Conservation (phyloP, 1,140 invertebrate species). For the Pogonomyrmex barbatus region DNA sequence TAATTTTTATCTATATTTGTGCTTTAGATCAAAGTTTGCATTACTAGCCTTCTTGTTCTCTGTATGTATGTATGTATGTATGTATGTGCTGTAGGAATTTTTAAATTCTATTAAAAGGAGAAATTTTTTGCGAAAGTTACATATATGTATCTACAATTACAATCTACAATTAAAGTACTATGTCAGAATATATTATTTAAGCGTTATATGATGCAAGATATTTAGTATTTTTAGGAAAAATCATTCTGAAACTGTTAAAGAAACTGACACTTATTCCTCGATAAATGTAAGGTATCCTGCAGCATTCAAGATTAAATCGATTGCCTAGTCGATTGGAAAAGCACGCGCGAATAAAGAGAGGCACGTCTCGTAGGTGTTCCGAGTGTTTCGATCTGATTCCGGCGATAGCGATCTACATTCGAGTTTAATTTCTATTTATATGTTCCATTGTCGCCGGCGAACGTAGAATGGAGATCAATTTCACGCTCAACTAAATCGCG, state of each 20-base stretch:
- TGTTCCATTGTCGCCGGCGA: constrained; percentile 40
- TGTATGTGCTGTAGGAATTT: neutral
- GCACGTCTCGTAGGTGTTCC: constrained; percentile 45
- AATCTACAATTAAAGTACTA: neutral
- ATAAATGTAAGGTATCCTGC: neutral
- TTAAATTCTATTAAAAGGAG: neutral
- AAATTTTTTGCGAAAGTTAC: constrained; percentile 54
- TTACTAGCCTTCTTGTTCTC: neutral
- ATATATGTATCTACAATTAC: neutral
- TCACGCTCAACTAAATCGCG: constrained; percentile 68
- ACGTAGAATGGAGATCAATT: constrained; percentile 65
- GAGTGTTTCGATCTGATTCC: constrained; percentile 57
- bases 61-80: neutral
- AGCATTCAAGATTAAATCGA: neutral
- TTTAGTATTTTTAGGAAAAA: neutral
- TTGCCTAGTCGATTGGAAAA: constrained; percentile 25
- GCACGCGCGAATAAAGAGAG: constrained; percentile 43
- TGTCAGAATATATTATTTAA: neutral
- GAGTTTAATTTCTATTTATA: constrained; percentile 65
- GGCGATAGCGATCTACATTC: constrained; percentile 33
- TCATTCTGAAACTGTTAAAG: neutral
- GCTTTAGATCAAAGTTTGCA: constrained; percentile 50
- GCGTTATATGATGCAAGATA: neutral
- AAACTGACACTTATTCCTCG: neutral
- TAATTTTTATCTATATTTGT: constrained; percentile 8